Evolutionary conservation across 2,888 invertebrate genomes (phyloP), one percentile per base, ranked within the genome.

Genomic region (Lacanobia oleracea): DNA sequence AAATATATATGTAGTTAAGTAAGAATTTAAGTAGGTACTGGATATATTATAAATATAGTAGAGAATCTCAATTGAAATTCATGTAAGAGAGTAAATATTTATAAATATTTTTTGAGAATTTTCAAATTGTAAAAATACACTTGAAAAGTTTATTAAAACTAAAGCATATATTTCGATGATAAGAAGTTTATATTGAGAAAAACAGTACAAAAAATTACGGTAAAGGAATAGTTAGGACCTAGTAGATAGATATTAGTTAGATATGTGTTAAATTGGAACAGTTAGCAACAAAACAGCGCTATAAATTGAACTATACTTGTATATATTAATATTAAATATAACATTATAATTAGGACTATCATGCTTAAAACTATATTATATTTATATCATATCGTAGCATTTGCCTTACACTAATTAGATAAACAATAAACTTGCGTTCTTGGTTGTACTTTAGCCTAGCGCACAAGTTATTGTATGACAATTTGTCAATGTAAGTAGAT

Each of bases 231-330:
- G n/a, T 56, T 50, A 48, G 40, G 40, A 40, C 8, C 16, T 57
- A 18, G 65, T 61, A 71, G 12, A 64, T 50, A 70, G 18, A 48
- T 51, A 54, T 1, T 60, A 70, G 69, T 57, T 40, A 59, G 78
- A 78, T 70, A 79, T 79, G 75, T 79, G 54, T 78, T 63, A 70
- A 63, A 63, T 79, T 78, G 75, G 65, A 78, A 79, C 45, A 69
- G 51, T 70, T 53, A 53, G 56, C 40, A 79, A 79, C 65, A 48
- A 77, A 75, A 65, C 45, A 60, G 48, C 68, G 54, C 8, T 60
- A 27, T 60, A 62, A 37, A 67, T 69, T 67, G 33, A 60, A 66
- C 66, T 81, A 81, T 18, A n/a, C 8, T 63, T 48, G 57, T 67
- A 71, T 40, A n/a, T 63, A 37, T 60, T 16, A 72, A 43, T 66